Evolutionary conservation across 2,797 vertebrate species (phyloP).

Genomic region (Triplophysa yarkandensis): DNA sequence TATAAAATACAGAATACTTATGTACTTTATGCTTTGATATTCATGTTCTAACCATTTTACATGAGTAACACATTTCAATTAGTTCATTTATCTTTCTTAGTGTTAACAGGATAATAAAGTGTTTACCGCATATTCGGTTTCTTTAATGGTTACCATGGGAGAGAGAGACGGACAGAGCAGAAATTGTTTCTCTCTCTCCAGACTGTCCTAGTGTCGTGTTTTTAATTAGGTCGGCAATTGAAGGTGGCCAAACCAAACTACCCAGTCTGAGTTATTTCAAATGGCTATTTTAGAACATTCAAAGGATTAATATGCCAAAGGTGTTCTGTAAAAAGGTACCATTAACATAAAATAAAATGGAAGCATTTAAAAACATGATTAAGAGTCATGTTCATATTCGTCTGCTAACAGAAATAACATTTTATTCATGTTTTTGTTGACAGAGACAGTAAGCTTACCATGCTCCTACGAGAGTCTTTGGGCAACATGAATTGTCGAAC

Average conservation of each 20-base stretch:
- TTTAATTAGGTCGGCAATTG: slow-evolving; percentile 68
- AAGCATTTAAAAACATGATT: background rate
- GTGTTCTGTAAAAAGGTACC: background rate
- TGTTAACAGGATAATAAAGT: too few species aligned
- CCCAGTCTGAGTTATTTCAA: slow-evolving; percentile 18
- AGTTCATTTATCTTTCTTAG: too few species aligned
- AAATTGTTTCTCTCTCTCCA: slow-evolving; percentile 15
- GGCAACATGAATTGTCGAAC: slow-evolving; percentile 99
- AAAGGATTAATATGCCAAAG: too few species aligned
- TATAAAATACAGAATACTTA: background rate
- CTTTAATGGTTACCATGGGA: slow-evolving; percentile 43
- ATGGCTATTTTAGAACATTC: background rate
- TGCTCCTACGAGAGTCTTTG: slow-evolving; percentile 96
- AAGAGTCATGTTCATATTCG: too few species aligned
- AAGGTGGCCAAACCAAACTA: slow-evolving; percentile 65
- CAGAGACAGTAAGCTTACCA: slow-evolving; percentile 98
- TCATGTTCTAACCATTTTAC: background rate
- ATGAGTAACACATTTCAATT: too few species aligned
- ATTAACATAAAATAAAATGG: background rate
- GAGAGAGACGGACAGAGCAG: slow-evolving; percentile 38
- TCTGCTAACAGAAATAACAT: background rate
- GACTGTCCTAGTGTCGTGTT: slow-evolving; percentile 63
- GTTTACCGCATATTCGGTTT: too few species aligned
- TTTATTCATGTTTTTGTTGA: slow-evolving; percentile 62
- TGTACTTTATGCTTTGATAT: background rate